These are phyloP conservation scores for Gadus chalcogrammus DNA, from an alignment of 2,113 vertebrate species.

Conservation along the genomic window DNA sequence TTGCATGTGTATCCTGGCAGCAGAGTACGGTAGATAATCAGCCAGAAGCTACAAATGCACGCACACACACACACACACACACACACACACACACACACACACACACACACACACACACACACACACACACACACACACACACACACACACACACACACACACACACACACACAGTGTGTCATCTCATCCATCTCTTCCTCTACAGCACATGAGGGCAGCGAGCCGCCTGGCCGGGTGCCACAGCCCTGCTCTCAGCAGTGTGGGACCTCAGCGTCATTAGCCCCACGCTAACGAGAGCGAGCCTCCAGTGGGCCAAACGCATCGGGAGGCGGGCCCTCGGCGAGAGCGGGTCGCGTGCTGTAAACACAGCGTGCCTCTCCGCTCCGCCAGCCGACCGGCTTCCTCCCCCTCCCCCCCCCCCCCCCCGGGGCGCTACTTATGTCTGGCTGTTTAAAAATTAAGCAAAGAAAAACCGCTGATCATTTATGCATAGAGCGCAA, in stretches of 20 bases:
- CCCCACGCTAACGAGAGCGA: constrained; percentile 43
- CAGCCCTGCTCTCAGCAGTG: constrained; percentile 62
- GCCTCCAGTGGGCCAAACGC: constrained; percentile 25
- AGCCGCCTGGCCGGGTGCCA: constrained; percentile 38
- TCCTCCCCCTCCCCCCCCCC: constrained; percentile 21
- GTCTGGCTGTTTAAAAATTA: constrained; percentile 3
- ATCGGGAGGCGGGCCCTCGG: constrained; percentile 20
- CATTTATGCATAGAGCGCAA: not conserved
- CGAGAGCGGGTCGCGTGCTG: constrained; percentile 30
- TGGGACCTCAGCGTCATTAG: constrained; percentile 62
- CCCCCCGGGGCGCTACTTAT: constrained; percentile 15
- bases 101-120: constrained; percentile 4
- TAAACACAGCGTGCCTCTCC: constrained; percentile 6
- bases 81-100: constrained; percentile 5
- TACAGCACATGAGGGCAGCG: constrained; percentile 38
- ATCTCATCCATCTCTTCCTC: constrained; percentile 58
- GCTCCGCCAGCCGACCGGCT: constrained; percentile 6
- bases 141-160: constrained; percentile 10
- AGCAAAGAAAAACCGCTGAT: not conserved
- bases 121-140: constrained; percentile 13
- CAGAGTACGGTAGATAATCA: not conserved
- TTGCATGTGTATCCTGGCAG: constrained; percentile 7
- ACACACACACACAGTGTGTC: constrained; percentile 13
- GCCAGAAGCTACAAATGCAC: not conserved
- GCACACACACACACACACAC: constrained; percentile 14